Base-by-base conservation (phyloP, 1,140 invertebrate genomes). In the Bombyx mori region DNA sequence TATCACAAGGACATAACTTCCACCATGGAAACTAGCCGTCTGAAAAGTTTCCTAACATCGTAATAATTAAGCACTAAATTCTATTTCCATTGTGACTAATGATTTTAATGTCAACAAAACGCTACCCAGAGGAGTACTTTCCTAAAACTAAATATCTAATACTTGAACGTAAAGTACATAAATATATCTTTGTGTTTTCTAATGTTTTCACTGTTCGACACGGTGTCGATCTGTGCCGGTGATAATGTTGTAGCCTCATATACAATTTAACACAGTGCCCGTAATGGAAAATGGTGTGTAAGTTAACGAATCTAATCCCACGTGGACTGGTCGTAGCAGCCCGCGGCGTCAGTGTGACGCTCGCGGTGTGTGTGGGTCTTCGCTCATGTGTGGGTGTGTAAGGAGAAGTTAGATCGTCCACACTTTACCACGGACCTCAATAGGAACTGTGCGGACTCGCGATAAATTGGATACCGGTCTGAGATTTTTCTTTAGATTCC, bases 361-460 rank as follows among this genome's bases (percentile, higher is more conserved):
- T 47, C 58, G 47, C 54, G 51, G 45, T 60, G 35, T 64, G 68
- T 65, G 67, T 62, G 64, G 62, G 64, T 68, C 65, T 68, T 68
- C 66, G 73, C 73, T 72, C 65, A 46, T 63, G 60, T 62, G 68
- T 69, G 69, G 69, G 76, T 73, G 75, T 76, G 77, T 71, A 80
- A 79, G 79, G 75, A 73, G 71, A 84, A 84, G 83, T 86, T 86
- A 86, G 83, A 84, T 86, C 83, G 83, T 79, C 81, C 81, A 82
- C 83, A 82, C 83, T 86, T 86, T 84, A 86, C 79, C 79, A 75
- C 79, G 79, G 68, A 71, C 76, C 81, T 81, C 79, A 80, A 86
- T 84, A 86, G 83, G 75, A 82, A 74, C 62, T 69, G 82, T 73
- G 82, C 78, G 65, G 50, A 55, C 48, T 59, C 22, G 72, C 61